Evolutionary conservation across 1,140 invertebrate species (phyloP).

Genomic region (Parasteatoda tepidariorum): DNA sequence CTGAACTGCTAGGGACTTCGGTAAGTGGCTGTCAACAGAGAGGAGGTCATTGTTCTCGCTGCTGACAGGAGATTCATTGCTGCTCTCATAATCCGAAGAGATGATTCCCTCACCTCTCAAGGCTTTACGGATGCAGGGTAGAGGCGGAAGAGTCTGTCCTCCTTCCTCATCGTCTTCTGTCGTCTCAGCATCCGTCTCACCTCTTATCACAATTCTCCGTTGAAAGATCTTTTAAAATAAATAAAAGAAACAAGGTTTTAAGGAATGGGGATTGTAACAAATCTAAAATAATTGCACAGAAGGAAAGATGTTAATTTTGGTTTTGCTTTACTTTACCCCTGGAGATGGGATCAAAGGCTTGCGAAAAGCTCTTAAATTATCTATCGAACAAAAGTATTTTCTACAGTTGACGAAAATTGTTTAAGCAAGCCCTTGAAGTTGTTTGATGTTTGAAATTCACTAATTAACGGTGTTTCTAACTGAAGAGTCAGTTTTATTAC

Average conservation of each 20-base stretch:
- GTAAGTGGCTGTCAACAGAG: constrained; percentile 17
- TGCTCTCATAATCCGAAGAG: constrained; percentile 71
- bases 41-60: constrained; percentile 64
- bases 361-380: too few species aligned
- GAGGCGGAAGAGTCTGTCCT: constrained; percentile 20
- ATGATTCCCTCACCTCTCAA: constrained; percentile 63
- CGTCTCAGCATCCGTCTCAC: constrained; percentile 33
- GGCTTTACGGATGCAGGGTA: constrained; percentile 59
- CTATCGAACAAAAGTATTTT: too few species aligned
- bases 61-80: constrained; percentile 69
- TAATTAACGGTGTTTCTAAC: too few species aligned
- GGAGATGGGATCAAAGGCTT: too few species aligned
- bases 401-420: too few species aligned
- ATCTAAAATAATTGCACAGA: too few species aligned
- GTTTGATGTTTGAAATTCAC: too few species aligned
- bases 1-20: constrained; percentile 39
- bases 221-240: constrained; percentile 15
- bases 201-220: constrained; percentile 24
- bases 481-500: too few species aligned
- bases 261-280: too few species aligned
- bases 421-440: too few species aligned
- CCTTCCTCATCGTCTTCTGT: constrained; percentile 51
- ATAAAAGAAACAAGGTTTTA: neutral
- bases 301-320: too few species aligned
- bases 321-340: too few species aligned